Conservation (phyloP, 1,140 invertebrate species). For the Neocloeon triangulifer region DNA sequence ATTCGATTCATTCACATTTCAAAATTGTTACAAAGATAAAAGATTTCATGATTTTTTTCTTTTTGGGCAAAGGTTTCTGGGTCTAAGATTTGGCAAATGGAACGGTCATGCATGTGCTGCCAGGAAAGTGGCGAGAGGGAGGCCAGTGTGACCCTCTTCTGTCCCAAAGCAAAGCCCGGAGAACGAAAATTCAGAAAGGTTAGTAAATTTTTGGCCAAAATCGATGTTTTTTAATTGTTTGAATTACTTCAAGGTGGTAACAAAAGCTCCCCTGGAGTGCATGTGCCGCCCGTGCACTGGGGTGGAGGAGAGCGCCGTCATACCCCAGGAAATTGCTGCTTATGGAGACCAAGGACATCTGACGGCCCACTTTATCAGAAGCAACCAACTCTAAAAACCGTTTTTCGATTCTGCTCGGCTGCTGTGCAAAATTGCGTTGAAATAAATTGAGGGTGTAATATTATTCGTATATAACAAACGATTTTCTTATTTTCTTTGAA, state of each 20-base stretch:
- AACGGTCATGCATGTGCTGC: conserved; percentile 82
- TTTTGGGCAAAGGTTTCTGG: conserved; percentile 78
- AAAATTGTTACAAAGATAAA: too few relatives aligned
- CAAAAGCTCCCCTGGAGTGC: conserved; percentile 74
- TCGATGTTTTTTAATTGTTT: too few relatives aligned
- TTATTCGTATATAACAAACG: too few relatives aligned
- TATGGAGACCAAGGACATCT: conserved; percentile 59
- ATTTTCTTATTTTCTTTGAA: too few relatives aligned
- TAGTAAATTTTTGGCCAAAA: conserved; percentile 8
- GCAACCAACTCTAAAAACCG: too few relatives aligned
- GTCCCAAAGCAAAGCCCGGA: conserved; percentile 66
- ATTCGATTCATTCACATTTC: too few relatives aligned
- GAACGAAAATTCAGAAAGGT: conserved; percentile 71
- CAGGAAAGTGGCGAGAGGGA: conserved; percentile 82
- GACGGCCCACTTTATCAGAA: conserved; percentile 43
- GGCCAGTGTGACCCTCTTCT: conserved; percentile 66
- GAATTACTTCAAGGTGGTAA: too few relatives aligned
- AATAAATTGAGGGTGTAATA: too few relatives aligned
- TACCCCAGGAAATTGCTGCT: conserved; percentile 74
- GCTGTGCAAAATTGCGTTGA: too few relatives aligned
- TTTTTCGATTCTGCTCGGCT: too few relatives aligned
- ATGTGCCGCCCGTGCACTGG: conserved; percentile 83
- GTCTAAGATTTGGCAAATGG: conserved; percentile 91
- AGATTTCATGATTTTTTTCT: too few relatives aligned
- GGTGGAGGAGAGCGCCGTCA: conserved; percentile 62